phyloP scores from a whole-genome alignment of 1,140 invertebrate genomes.

The Nasonia giraulti region DNA sequence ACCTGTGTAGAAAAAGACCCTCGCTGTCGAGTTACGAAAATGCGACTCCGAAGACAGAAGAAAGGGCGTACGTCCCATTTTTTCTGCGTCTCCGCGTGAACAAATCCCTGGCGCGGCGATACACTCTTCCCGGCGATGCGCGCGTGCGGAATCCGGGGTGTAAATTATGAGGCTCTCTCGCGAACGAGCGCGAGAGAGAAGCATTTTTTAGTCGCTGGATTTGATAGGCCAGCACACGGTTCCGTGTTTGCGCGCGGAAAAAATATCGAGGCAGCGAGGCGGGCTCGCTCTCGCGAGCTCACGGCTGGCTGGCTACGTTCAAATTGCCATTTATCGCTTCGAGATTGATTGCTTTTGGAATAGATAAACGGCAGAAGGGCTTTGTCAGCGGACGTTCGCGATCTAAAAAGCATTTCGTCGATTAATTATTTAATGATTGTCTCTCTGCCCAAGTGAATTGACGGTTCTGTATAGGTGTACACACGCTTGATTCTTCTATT shows the following conservation, averaged over 20 bases:
- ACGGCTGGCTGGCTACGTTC: neutral
- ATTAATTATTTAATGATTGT: neutral
- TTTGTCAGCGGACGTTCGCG: neutral
- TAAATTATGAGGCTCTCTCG: constrained; percentile 7
- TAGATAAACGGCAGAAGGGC: neutral
- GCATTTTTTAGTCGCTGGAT: constrained; percentile 25
- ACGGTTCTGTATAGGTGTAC: neutral
- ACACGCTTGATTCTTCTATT: neutral
- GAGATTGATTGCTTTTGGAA: constrained; percentile 31
- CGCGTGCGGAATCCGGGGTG: neutral
- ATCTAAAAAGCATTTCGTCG: neutral
- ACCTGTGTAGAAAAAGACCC: neutral
- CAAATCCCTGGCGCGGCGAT: neutral
- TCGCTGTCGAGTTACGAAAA: neutral
- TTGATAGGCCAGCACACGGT: constrained; percentile 2
- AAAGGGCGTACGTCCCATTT: too few relatives aligned
- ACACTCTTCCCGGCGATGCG: neutral
- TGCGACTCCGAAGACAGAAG: neutral
- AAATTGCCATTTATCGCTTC: constrained; percentile 18
- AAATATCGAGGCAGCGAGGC: neutral
- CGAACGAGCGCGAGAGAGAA: neutral
- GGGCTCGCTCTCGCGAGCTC: neutral
- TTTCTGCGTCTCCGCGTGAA: too few relatives aligned
- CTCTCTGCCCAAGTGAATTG: neutral
- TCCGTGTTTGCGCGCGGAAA: neutral